Evolutionary conservation across 2,888 invertebrate species (phyloP).

Genomic region (Drosophila siamana): DNA sequence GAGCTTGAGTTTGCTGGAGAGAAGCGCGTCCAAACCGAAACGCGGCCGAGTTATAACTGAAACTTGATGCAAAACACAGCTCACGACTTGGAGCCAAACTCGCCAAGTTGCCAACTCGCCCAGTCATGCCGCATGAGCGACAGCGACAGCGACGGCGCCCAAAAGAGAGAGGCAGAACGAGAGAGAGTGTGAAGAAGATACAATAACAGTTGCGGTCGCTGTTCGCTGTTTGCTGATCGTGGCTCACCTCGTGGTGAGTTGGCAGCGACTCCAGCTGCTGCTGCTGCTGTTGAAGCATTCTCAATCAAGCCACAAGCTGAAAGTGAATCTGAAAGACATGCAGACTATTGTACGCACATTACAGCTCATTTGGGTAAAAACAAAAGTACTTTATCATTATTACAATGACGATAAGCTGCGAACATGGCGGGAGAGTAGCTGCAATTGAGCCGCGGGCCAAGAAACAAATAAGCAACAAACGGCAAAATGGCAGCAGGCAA

Average conservation of each 20-base stretch:
- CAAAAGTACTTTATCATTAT: slow-evolving; percentile 60
- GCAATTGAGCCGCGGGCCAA: slow-evolving; percentile 51
- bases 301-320: slow-evolving; percentile 68
- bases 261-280: slow-evolving; percentile 1
- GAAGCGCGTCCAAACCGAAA: slow-evolving; percentile 78
- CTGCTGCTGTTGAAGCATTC: slow-evolving; percentile 58
- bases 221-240: too few relatives aligned
- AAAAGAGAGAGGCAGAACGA: slow-evolving; percentile 4
- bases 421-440: slow-evolving; percentile 59
- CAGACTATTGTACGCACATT: slow-evolving; percentile 35
- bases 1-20: slow-evolving; percentile 9
- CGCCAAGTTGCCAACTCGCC: slow-evolving; percentile 53
- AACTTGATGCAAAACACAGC: slow-evolving; percentile 65
- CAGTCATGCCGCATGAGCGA: slow-evolving; percentile 23
- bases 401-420: slow-evolving; percentile 38
- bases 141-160: slow-evolving; percentile 12
- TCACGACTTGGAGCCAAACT: slow-evolving; percentile 50
- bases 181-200: slow-evolving; percentile 35
- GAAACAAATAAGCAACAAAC: slow-evolving; percentile 3
- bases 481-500: too few relatives aligned
- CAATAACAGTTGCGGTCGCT: slow-evolving; percentile 10
- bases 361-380: slow-evolving; percentile 54
- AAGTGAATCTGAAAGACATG: slow-evolving; percentile 74
- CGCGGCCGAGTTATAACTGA: slow-evolving; percentile 82
- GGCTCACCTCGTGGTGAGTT: slow-evolving; percentile 58